Percentiles rank a stretch among this genome's conserved stretches.
phyloP scores from a whole-genome alignment of 1,140 invertebrate genomes.

The Saxidomus purpurata region DNA sequence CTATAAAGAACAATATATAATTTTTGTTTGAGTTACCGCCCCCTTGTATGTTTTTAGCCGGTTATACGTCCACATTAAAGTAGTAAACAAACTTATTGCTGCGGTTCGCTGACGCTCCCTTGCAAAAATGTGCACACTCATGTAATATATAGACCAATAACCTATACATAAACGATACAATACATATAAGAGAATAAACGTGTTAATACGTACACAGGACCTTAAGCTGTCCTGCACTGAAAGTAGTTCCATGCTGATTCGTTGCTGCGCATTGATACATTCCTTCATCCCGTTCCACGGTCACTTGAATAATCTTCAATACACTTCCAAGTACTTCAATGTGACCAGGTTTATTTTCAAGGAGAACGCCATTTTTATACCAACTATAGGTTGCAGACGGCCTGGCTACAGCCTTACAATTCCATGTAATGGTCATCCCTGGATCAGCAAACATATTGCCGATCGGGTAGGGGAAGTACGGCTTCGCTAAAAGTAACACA shows the following conservation, averaged over 20 bases:
- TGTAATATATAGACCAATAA: too few relatives aligned
- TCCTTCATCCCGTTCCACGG: conserved; percentile 86
- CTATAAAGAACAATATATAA: too few relatives aligned
- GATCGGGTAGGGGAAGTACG: conserved; percentile 96
- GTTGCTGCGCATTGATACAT: conserved; percentile 97
- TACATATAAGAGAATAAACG: too few relatives aligned
- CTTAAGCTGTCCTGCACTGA: conserved; percentile 95
- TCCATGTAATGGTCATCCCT: conserved; percentile 93
- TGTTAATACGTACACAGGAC: conserved; percentile 86
- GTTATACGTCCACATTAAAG: too few relatives aligned
- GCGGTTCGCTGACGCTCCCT: too few relatives aligned
- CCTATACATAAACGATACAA: too few relatives aligned
- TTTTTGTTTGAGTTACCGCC: too few relatives aligned
- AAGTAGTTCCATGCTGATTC: conserved; percentile 95
- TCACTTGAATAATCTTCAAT: conserved; percentile 37
- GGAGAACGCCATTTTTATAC: conserved; percentile 89
- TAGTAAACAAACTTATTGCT: too few relatives aligned
- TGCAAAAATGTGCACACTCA: too few relatives aligned
- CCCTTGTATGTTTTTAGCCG: too few relatives aligned
- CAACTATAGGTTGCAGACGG: conserved; percentile 97
- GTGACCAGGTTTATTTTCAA: conserved; percentile 20
- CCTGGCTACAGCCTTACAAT: conserved; percentile 97
- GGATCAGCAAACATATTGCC: conserved; percentile 95
- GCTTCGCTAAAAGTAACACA: conserved; percentile 89
- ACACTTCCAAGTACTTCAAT: conserved; percentile 45